Evolutionary conservation across 2,113 vertebrate genomes (phyloP).

Genomic region (Lipophrys pholis): DNA sequence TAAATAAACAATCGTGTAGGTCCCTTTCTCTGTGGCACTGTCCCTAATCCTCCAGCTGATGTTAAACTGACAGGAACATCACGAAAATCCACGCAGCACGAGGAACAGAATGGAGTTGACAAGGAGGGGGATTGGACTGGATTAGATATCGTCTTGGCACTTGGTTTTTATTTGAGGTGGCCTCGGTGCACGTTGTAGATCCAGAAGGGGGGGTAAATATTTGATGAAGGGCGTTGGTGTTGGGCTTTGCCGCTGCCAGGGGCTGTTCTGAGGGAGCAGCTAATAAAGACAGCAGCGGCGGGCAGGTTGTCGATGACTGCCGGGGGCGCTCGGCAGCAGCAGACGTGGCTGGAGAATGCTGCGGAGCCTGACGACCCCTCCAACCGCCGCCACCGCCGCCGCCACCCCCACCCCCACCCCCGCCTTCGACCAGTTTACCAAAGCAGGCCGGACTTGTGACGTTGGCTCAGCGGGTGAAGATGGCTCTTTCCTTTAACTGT

Average conservation of each 20-base stretch:
- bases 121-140: slow-evolving; percentile 60
- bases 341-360: slow-evolving; percentile 56
- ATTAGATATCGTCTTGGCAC: slow-evolving; percentile 69
- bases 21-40: slow-evolving; percentile 38
- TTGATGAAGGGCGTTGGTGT: slow-evolving; percentile 70
- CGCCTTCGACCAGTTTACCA: slow-evolving; percentile 44
- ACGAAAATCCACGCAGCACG: slow-evolving; percentile 43
- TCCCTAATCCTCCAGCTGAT: slow-evolving; percentile 60
- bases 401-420: no score
- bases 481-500: slow-evolving; percentile 28
- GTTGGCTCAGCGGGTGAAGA: slow-evolving; percentile 41
- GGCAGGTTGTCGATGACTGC: slow-evolving; percentile 59
- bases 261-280: slow-evolving; percentile 47
- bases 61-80: slow-evolving; percentile 70
- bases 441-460: slow-evolving; percentile 32
- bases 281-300: slow-evolving; percentile 64
- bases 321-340: slow-evolving; percentile 31
- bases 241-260: slow-evolving; percentile 53
- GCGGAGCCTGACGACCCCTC: no score
- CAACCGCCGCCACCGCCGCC: no score
- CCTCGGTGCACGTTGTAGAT: slow-evolving; percentile 57
- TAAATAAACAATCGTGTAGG: slow-evolving; percentile 71
- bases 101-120: slow-evolving; percentile 60
- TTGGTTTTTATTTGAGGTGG: slow-evolving; percentile 68
- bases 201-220: slow-evolving; percentile 72